Conservation (phyloP, 2,797 vertebrate genomes). For the Acropternis orthonyx region DNA sequence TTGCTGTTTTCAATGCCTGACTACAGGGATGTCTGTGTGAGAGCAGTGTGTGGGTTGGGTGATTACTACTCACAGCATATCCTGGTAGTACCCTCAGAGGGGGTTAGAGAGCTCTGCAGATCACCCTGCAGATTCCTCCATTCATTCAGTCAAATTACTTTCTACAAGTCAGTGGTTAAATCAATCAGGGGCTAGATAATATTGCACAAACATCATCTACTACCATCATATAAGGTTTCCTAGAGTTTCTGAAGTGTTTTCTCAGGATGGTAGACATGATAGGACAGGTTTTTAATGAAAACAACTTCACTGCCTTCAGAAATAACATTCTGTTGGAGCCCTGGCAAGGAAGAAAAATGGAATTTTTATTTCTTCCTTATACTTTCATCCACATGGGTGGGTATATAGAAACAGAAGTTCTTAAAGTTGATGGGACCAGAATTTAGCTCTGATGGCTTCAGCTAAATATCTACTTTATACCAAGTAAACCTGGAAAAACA, state of each 20-base stretch:
- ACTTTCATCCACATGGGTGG: neutral
- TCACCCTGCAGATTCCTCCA: neutral
- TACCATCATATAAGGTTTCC: neutral
- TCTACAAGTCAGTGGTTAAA: neutral
- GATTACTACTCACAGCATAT: neutral
- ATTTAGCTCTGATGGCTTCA: neutral
- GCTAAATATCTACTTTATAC: neutral
- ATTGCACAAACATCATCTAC: neutral
- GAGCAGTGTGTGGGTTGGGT: neutral
- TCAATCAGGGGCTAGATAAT: neutral
- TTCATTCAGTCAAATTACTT: neutral
- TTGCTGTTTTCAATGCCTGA: neutral
- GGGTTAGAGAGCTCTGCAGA: neutral
- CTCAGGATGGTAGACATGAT: neutral
- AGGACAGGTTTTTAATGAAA: neutral
- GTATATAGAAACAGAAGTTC: neutral
- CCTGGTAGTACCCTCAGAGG: neutral
- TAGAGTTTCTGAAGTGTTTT: neutral
- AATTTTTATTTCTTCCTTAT: neutral
- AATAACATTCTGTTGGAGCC: neutral
- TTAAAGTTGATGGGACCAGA: neutral
- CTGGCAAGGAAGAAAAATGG: neutral
- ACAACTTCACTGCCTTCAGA: neutral
- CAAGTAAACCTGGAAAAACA: neutral
- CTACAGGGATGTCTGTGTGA: neutral